phyloP scores from a whole-genome alignment of 2,888 invertebrate genomes.

The Melieria crassipennis region DNA sequence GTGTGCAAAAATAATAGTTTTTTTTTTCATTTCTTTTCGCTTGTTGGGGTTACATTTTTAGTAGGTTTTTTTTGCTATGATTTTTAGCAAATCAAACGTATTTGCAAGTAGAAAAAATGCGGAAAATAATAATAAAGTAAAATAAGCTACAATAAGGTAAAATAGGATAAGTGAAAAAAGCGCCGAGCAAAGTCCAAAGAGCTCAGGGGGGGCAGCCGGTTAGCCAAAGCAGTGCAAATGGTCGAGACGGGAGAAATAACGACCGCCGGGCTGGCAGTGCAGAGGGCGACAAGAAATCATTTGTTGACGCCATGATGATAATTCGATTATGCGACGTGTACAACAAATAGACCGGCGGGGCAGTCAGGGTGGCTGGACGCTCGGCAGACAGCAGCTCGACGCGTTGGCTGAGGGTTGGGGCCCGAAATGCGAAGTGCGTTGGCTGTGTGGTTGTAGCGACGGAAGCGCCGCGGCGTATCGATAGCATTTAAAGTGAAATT shows the following conservation, averaged over 20 bases:
- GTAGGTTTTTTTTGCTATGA: background rate
- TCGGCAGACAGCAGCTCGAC: background rate
- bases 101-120: background rate
- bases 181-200: background rate
- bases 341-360: background rate
- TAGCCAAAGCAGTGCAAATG: constrained; percentile 18
- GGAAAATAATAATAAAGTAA: constrained; percentile 3
- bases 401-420: background rate
- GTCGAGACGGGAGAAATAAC: background rate
- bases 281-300: constrained; percentile 43
- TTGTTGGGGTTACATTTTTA: background rate
- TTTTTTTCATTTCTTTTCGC: background rate
- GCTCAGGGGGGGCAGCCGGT: background rate
- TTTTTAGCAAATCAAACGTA: constrained; percentile 26
- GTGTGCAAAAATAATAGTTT: constrained; percentile 13
- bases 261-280: constrained; percentile 1
- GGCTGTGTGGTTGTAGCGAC: background rate
- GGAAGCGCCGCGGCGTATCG: constrained; percentile 41
- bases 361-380: background rate
- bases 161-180: constrained; percentile 1
- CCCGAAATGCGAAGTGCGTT: too few species aligned
- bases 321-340: constrained; percentile 60
- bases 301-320: constrained; percentile 64
- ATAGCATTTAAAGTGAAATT: constrained; percentile 45
- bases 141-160: background rate